These are phyloP conservation scores for Danaus plexippus DNA, from an alignment of 1,140 invertebrate species.

Conservation along the genomic window DNA sequence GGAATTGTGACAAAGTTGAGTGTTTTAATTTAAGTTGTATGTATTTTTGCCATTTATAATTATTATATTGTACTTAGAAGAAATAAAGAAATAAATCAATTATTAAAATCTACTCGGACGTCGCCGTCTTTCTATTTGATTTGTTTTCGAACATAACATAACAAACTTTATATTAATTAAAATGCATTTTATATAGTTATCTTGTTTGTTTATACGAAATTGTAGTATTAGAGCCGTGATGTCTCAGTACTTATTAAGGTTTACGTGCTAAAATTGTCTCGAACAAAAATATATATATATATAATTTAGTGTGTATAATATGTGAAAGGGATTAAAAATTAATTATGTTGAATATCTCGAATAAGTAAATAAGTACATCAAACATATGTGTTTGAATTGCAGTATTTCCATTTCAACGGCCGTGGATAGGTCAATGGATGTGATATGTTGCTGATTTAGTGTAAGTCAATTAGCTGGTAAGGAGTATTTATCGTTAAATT, in stretches of 20 bases:
- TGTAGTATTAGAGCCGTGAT: slow-evolving; percentile 7
- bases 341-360: slow-evolving; percentile 11
- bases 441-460: slow-evolving; percentile 60
- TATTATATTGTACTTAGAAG: slow-evolving; percentile 10
- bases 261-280: slow-evolving; percentile 12
- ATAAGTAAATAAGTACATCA: slow-evolving; percentile 18
- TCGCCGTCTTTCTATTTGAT: slow-evolving; percentile 19
- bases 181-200: slow-evolving; percentile 12
- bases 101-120: slow-evolving; percentile 16
- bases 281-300: slow-evolving; percentile 19
- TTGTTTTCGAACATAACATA: slow-evolving; percentile 5
- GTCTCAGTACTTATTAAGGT: slow-evolving; percentile 20
- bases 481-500: slow-evolving; percentile 65
- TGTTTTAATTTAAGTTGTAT: slow-evolving; percentile 4
- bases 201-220: slow-evolving; percentile 3
- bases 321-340: slow-evolving; percentile 5
- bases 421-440: slow-evolving; percentile 54
- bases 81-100: slow-evolving; percentile 7
- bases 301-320: slow-evolving; percentile 21
- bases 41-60: slow-evolving; percentile 19
- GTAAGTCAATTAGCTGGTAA: slow-evolving; percentile 55
- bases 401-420: slow-evolving; percentile 45
- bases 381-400: slow-evolving; percentile 20
- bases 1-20: too few species aligned
- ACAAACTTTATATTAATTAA: slow-evolving; percentile 5